These are phyloP conservation scores for Ceyx cyanopectus DNA, from an alignment of 2,113 vertebrate species.

Conservation along the genomic window DNA sequence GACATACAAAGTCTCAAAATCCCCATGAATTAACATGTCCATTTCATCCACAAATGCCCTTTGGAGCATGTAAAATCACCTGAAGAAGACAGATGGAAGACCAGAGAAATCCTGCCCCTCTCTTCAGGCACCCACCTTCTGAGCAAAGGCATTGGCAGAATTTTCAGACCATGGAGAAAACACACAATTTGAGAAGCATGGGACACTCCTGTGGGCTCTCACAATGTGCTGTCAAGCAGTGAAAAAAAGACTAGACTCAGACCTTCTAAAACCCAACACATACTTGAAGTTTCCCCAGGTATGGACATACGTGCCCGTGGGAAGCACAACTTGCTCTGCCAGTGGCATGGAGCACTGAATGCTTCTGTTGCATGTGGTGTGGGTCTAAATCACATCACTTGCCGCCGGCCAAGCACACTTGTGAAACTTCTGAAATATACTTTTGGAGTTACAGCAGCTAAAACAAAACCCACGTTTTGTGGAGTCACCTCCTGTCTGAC, in stretches of 20 bases:
- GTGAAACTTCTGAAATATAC: background rate
- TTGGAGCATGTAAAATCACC: background rate
- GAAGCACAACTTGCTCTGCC: background rate
- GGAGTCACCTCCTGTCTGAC: background rate
- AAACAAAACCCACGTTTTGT: background rate
- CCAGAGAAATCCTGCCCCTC: background rate
- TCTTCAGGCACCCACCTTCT: background rate
- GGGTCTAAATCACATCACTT: background rate
- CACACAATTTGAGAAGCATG: background rate
- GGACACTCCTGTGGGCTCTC: background rate
- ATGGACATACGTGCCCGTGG: rapidly evolving
- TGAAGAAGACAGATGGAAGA: background rate
- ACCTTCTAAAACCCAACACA: background rate
- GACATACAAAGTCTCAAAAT: background rate
- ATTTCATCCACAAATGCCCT: background rate
- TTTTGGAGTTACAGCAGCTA: background rate
- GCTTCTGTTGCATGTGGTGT: background rate
- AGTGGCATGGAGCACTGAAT: background rate
- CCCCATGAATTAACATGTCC: background rate
- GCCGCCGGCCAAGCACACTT: background rate
- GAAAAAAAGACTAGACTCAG: background rate
- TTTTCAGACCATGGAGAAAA: background rate
- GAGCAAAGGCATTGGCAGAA: background rate
- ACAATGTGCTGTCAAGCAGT: background rate
- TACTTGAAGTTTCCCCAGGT: background rate